Base-by-base conservation (phyloP, 2,888 invertebrate species). In the Lacanobia wlatinum region DNA sequence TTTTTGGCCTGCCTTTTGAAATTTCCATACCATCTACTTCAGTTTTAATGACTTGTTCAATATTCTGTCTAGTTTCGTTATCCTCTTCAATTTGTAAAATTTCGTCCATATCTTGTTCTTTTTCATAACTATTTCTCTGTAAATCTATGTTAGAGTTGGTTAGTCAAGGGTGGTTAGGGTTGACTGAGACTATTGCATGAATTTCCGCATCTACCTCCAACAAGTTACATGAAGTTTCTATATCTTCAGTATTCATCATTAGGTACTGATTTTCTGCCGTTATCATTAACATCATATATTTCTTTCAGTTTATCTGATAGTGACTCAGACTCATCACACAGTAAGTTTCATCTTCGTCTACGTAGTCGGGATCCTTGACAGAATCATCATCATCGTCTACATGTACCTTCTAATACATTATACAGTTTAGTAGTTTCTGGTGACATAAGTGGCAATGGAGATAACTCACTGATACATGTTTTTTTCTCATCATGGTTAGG, bases 261-360 rank as follows among this genome's bases (percentile, higher is more conserved):
- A n/a, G n/a, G n/a, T n/a, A n/a, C n/a, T 50, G 50, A 50, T n/a
- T 50, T 50, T 9, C 50, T n/a, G 18, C n/a, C 50, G n/a, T 50
- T 50, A 50, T 50, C 50, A 50, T 50, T 50, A n/a, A n/a, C n/a
- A 50, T 50, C n/a, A n/a, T 21, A 50, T 50, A n/a, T 50, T n/a
- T 50, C n/a, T 50, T 50, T 50, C n/a, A n/a, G n/a, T 50, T 50
- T 50, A 50, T 50, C n/a, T 50, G n/a, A 50, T 50, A 18, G n/a
- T 50, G 9, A n/a, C n/a, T 50, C 50, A 50, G 50, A 50, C n/a
- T n/a, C n/a, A n/a, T 50, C 50, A 50, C 50, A 50, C 50, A 9
- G 50, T 50, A 21, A 50, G 50, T 50, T 50, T n/a, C 50, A 50
- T 50, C 50, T 50, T 50, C 50, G n/a, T 50, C 50, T n/a, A 50